Evolutionary conservation across 2,113 vertebrate species (phyloP).

Genomic region (Charadrius vociferus): DNA sequence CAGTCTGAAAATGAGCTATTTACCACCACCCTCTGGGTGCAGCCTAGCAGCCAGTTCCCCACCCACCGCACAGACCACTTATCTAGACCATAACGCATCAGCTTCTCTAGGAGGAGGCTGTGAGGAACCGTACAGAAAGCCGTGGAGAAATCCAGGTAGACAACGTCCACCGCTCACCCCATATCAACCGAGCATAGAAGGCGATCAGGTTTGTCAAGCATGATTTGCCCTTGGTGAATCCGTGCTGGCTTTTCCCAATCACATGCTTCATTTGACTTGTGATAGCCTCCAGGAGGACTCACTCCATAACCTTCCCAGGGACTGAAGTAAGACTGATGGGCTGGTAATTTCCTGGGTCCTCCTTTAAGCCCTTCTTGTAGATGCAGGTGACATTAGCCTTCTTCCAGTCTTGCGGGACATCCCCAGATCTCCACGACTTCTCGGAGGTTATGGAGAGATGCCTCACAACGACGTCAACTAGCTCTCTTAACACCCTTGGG

Average conservation of each 20-base stretch:
- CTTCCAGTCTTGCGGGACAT: background rate
- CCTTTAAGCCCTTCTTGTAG: background rate
- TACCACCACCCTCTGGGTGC: background rate
- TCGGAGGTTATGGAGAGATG: background rate
- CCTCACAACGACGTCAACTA: background rate
- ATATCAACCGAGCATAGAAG: background rate
- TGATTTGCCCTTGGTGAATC: background rate
- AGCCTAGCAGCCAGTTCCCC: background rate
- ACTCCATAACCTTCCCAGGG: background rate
- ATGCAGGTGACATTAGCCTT: background rate
- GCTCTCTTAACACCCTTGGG: too few relatives aligned
- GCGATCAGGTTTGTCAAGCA: background rate
- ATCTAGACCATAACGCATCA: background rate
- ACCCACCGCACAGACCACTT: background rate
- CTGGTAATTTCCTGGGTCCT: background rate
- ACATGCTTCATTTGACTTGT: background rate
- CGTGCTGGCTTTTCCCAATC: background rate
- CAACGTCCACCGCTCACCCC: background rate
- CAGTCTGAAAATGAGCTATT: background rate
- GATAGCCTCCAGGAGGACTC: background rate
- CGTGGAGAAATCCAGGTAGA: background rate
- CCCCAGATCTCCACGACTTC: background rate
- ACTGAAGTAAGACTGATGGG: background rate
- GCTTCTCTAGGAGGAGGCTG: background rate
- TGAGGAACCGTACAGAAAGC: background rate